phyloP scores from a whole-genome alignment of 2,888 invertebrate genomes.

The Sphecodes monilicornis region DNA sequence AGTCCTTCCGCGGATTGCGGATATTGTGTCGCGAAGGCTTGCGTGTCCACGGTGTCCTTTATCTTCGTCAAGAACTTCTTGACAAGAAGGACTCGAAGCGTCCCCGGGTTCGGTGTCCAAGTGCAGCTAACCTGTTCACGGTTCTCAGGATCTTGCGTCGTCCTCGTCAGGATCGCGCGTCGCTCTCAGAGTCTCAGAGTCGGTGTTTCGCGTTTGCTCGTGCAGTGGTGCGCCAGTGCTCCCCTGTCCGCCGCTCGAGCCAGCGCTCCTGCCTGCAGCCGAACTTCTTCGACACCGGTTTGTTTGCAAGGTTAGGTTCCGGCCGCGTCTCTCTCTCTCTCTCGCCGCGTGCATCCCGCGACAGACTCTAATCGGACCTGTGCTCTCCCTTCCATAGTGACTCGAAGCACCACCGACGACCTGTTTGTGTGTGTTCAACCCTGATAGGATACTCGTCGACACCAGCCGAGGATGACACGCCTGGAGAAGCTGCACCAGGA shows the following conservation, averaged over 20 bases:
- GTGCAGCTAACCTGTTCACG: not conserved
- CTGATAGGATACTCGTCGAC: not conserved
- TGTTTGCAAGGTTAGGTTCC: constrained; percentile 52
- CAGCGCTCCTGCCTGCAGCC: not conserved
- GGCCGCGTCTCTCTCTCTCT: constrained; percentile 40
- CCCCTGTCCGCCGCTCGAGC: not conserved
- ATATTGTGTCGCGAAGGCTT: constrained; percentile 67
- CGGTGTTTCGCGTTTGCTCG: not conserved
- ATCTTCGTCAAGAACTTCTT: not conserved
- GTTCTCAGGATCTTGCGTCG: not conserved
- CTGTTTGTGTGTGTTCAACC: not conserved
- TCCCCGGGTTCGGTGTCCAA: not conserved
- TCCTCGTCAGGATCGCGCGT: not conserved
- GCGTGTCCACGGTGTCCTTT: constrained; percentile 30
- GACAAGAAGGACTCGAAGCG: not conserved
- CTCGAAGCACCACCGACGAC: not conserved
- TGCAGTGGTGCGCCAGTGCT: constrained; percentile 7
- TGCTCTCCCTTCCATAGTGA: not conserved
- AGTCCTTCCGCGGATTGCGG: constrained; percentile 80
- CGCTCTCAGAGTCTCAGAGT: constrained; percentile 39
- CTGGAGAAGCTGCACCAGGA: not conserved
- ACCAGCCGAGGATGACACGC: not conserved
- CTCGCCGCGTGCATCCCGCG: constrained; percentile 51
- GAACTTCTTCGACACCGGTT: constrained; percentile 31
- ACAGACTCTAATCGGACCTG: constrained; percentile 12